Conservation (phyloP, 2,888 invertebrate species). For the Idaea dimidiata region DNA sequence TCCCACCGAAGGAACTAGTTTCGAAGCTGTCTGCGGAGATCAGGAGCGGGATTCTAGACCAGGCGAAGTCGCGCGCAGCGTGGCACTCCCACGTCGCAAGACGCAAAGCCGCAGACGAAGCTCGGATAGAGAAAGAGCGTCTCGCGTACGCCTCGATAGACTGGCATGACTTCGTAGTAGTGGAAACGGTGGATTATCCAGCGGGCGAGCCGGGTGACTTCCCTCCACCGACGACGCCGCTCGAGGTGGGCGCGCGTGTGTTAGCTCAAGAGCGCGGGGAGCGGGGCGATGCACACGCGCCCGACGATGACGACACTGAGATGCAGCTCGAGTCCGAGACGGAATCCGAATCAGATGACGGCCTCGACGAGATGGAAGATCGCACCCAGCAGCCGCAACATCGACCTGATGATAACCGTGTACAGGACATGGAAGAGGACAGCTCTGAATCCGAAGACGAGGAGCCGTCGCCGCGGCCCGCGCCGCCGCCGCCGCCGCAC, state of each 20-base stretch:
- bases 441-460: slow-evolving; percentile 82
- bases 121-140: slow-evolving; percentile 96
- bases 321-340: slow-evolving; percentile 95
- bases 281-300: slow-evolving; percentile 77
- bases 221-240: slow-evolving; percentile 97
- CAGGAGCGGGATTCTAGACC: slow-evolving; percentile 86
- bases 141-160: slow-evolving; percentile 98
- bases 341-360: slow-evolving; percentile 73
- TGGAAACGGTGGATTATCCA: slow-evolving; percentile 99
- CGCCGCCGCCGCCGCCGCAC: slow-evolving; percentile 41
- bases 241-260: slow-evolving; percentile 97
- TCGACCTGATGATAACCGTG: slow-evolving; percentile 72
- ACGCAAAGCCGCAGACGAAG: slow-evolving; percentile 95
- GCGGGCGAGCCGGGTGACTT: slow-evolving; percentile 97
- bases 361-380: slow-evolving; percentile 86
- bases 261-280: slow-evolving; percentile 90
- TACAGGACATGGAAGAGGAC: slow-evolving; percentile 96
- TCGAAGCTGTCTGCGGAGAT: slow-evolving; percentile 89
- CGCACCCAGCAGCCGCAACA: slow-evolving; percentile 67
- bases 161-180: slow-evolving; percentile 99
- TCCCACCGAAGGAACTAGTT: slow-evolving; percentile 96
- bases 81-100: slow-evolving; percentile 98
- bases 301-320: slow-evolving; percentile 88
- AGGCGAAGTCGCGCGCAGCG: slow-evolving; percentile 95
- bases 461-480: slow-evolving; percentile 51